Base-by-base conservation (phyloP, 2,113 vertebrate species). In the Hippocampus mohnikei region DNA sequence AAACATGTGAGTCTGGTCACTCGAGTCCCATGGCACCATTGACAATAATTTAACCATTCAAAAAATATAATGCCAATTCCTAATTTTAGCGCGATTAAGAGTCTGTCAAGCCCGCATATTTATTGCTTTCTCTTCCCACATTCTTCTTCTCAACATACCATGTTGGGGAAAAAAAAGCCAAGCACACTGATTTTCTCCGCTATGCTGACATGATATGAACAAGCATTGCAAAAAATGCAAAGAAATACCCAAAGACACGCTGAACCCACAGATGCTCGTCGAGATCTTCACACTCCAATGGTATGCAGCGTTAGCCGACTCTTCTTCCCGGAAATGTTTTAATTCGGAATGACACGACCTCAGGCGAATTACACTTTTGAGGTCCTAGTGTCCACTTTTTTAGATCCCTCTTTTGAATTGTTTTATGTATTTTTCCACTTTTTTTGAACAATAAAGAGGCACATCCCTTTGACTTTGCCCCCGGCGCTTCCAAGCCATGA, bases 391-490 rank as follows among this genome's bases (percentile, higher is more conserved):
- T n/a, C 9, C 29, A 23, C 61, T 13, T 42, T 62, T 33, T 62
- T 58, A 20, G 20, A 60, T 16, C 8, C 21, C 56, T 29, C 29
- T 18, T 8, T 61, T 27, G 1, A 44, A 71, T 33, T 40, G 56
- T 29, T 33, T 2, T n/a, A 46, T 37, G 41, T 60, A 64, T 60
- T 55, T n/a, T 33, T 55, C 2, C 5, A 46, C 16, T 48, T 72
- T 77, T 59, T 44, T 72, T 65, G 18, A 55, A 15, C 18, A 59
- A 23, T 50, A 23, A n/a, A 59, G 66, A 46, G 67, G n/a, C 29
- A 77, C 75, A 18, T 61, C 12, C 70, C 50, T 29, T 48, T 79
- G 81, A 86, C 83, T 84, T 90, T 88, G 84, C 84, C 79, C n/a
- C 44, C 2, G 74, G 81, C 76, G 6, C 40, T 72, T 70, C 55